A percentile compares a stretch with the other conserved stretches of the same genome.
These are phyloP conservation scores for Pangasianodon hypophthalmus DNA, from an alignment of 2,113 vertebrate species.

Conservation along the genomic window DNA sequence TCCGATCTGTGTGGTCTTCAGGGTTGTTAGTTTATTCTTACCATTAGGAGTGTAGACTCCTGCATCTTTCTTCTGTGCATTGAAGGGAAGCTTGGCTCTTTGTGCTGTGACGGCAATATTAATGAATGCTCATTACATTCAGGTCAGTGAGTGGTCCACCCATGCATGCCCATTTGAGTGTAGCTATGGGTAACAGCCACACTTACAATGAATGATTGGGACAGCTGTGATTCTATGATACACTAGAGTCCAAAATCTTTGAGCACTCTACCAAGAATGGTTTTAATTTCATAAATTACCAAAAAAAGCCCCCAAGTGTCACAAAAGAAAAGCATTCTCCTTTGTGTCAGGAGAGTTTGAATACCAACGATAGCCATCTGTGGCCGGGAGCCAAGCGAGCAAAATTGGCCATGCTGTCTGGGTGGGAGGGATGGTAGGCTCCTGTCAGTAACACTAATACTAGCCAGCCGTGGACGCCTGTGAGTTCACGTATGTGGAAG, in stretches of 20 bases:
- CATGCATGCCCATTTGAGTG: background rate
- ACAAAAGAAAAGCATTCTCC: background rate
- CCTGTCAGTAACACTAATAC: background rate
- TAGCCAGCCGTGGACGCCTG: background rate
- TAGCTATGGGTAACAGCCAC: slow-evolving; percentile 13
- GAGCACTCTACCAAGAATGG: background rate
- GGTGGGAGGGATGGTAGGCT: background rate
- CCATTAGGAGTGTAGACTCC: background rate
- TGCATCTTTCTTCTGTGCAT: background rate
- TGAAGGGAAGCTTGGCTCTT: slow-evolving; percentile 1
- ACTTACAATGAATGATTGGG: background rate
- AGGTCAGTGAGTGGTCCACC: slow-evolving; percentile 27
- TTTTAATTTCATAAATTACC: background rate
- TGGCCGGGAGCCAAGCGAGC: background rate
- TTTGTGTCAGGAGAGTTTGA: background rate
- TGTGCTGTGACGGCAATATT: slow-evolving; percentile 18
- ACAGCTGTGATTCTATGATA: background rate
- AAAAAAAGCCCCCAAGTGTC: background rate
- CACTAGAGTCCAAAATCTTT: background rate
- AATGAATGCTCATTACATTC: slow-evolving; percentile 31
- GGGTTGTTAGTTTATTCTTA: background rate
- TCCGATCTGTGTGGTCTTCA: background rate
- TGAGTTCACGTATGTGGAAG: background rate
- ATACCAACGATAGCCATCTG: background rate
- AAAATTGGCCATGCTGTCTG: background rate